A percentile compares a stretch with the other conserved stretches of the same genome.
These are phyloP conservation scores for Chymomyza procnemis DNA, from an alignment of 2,888 invertebrate species.

Conservation along the genomic window DNA sequence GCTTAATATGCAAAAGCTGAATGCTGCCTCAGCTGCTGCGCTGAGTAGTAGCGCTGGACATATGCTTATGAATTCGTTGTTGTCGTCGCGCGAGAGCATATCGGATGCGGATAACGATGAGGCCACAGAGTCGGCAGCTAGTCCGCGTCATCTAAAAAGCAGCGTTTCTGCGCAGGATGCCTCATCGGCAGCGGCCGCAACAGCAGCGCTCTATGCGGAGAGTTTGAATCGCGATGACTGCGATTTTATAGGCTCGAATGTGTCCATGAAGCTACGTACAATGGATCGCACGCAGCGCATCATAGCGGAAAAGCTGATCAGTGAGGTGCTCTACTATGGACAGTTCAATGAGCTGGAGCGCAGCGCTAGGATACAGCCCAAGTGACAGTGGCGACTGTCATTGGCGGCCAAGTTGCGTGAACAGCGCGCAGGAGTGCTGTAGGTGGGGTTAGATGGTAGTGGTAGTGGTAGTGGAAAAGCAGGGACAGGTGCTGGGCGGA, in stretches of 20 bases:
- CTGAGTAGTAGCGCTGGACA: constrained; percentile 58
- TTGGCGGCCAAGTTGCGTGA: constrained; percentile 1
- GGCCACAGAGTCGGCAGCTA: constrained; percentile 61
- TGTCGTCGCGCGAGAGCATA: constrained; percentile 70
- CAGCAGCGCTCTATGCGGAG: constrained; percentile 71
- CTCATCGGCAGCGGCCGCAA: constrained; percentile 65
- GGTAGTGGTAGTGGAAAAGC: constrained; percentile 13
- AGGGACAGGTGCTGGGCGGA: constrained; percentile 27
- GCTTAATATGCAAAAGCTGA: constrained; percentile 72
- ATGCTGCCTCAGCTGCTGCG: constrained; percentile 40
- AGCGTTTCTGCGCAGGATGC: constrained; percentile 63
- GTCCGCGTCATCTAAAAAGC: constrained; percentile 62
- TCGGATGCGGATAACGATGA: constrained; percentile 66
- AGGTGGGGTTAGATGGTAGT: constrained; percentile 12
- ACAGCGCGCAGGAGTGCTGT: constrained; percentile 4
- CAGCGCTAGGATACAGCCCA: constrained; percentile 75
- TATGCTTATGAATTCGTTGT: constrained; percentile 72
- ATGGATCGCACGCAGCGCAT: constrained; percentile 78
- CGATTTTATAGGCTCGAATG: constrained; percentile 76
- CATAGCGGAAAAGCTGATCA: constrained; percentile 77
- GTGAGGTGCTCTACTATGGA: constrained; percentile 76
- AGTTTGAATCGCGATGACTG: constrained; percentile 74
- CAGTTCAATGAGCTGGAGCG: constrained; percentile 77
- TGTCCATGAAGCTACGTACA: constrained; percentile 74
- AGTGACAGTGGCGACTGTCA: constrained; percentile 66